Conservation (phyloP, 2,888 invertebrate species). For the Cheilosia soror region DNA sequence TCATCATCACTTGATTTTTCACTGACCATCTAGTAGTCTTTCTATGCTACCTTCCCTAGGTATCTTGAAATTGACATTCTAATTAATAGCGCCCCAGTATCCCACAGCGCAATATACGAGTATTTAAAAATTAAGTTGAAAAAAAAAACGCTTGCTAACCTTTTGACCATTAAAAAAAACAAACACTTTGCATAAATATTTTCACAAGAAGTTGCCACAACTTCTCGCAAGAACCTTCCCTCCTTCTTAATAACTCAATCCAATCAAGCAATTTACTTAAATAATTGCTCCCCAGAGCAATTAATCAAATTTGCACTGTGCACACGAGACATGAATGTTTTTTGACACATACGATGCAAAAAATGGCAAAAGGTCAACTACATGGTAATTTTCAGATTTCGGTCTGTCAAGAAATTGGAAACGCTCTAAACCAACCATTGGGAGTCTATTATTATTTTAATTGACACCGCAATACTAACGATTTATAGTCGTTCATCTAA, state of each 20-base stretch:
- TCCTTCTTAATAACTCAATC: conserved; percentile 56
- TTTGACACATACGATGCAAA: conserved; percentile 47
- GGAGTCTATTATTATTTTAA: conserved; percentile 26
- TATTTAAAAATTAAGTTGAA: background rate
- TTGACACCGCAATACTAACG: conserved; percentile 14
- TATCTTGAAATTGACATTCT: too few relatives aligned
- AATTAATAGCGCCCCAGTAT: too few relatives aligned
- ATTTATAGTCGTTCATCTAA: conserved; percentile 37
- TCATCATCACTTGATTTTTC: too few relatives aligned
- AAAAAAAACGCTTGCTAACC: background rate
- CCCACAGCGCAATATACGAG: too few relatives aligned
- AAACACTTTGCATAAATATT: background rate
- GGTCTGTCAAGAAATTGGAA: conserved; percentile 21
- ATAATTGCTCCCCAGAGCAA: conserved; percentile 59
- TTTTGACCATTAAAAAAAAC: background rate
- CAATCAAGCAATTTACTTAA: conserved; percentile 61
- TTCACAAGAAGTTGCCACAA: conserved; percentile 17
- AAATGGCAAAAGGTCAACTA: conserved; percentile 64
- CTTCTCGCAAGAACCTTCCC: conserved; percentile 13
- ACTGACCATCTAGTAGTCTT: too few relatives aligned
- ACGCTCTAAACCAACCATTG: background rate
- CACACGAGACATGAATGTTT: conserved; percentile 15
- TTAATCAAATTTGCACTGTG: conserved; percentile 48
- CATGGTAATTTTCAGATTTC: conserved; percentile 42
- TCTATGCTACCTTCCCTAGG: too few relatives aligned